Conservation (phyloP, 2,888 invertebrate genomes). For the Drosophila monieri region DNA sequence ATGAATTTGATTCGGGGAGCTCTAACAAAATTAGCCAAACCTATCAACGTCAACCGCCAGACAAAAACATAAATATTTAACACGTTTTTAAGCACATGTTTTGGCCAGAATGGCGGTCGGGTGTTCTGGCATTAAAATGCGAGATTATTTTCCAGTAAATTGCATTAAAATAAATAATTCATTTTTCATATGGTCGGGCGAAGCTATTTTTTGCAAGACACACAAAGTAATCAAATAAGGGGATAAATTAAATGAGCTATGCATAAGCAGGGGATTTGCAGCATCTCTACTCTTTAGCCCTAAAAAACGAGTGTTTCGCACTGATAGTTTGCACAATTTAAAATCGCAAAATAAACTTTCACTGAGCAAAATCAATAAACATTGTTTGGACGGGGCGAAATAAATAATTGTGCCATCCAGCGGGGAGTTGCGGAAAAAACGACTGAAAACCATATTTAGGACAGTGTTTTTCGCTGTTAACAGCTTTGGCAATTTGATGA, state of each 20-base stretch:
- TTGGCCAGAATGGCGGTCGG: background rate
- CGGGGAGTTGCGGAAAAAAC: background rate
- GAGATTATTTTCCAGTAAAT: slow-evolving; percentile 14
- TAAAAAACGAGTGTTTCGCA: background rate
- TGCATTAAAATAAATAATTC: slow-evolving; percentile 30
- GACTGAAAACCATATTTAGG: slow-evolving; percentile 32
- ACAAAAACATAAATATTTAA: slow-evolving; percentile 27
- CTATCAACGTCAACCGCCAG: slow-evolving; percentile 17
- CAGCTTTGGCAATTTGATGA: slow-evolving; percentile 37
- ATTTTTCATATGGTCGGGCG: slow-evolving; percentile 2
- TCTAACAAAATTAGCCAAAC: slow-evolving; percentile 31
- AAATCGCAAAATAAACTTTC: slow-evolving; percentile 29
- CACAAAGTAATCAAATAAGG: slow-evolving; percentile 8
- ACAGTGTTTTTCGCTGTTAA: slow-evolving; percentile 40
- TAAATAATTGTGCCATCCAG: slow-evolving; percentile 14
- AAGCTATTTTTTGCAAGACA: slow-evolving; percentile 1
- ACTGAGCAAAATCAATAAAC: slow-evolving; percentile 37
- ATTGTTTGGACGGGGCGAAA: slow-evolving; percentile 24
- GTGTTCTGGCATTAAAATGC: slow-evolving; percentile 12
- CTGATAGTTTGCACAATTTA: slow-evolving; percentile 16
- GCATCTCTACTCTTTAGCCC: background rate
- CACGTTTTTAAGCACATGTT: slow-evolving; percentile 14
- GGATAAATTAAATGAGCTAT: slow-evolving; percentile 18
- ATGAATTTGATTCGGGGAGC: slow-evolving; percentile 50
- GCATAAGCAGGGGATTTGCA: background rate